Base-by-base conservation (phyloP, 1,140 invertebrate genomes). In the Epicauta chinensis region DNA sequence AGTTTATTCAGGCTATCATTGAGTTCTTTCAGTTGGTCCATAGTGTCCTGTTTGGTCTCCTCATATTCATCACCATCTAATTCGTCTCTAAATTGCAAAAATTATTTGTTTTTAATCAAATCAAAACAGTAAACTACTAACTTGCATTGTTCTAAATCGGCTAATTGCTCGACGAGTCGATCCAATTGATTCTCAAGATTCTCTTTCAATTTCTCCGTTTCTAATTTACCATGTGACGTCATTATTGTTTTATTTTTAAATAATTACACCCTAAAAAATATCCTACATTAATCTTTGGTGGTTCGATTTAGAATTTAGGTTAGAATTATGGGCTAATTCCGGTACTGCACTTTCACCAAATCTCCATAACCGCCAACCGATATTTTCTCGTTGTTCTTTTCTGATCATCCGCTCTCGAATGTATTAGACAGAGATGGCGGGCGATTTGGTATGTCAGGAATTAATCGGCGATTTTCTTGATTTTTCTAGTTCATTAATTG, bases 11-110 rank as follows among this genome's bases (percentile, higher is more conserved):
- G 67, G 40, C 81, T 84, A 30, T 78, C 74, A 63, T 84, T 83
- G 53, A 90, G 81, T 69, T 89, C 86, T 62, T 80, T 78, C 13
- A 90, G 66, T 63, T 89, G 86, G 53, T 89, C 85, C 58, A 86
- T 71, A 0, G 86, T 89, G 53, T 88, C 85, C 57, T 78, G 70
- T 68, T 82, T 84, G 12, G 79, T 80, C 68, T 87, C 84, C 55
- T 82, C 76, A 72, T 88, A 90, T 67, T 86, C 85, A 34, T 76
- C 74, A 9, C 64, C 58, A 9, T 83, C 80, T 31, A 90, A 58
- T 15, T 84, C 81, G 63, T 77, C 75, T 65, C 86, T 86, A 60
- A 41, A 65, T 61, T 34, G 30, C 16, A 44, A 31, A 13, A 23
- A 37, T 32, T 31, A 41, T 17, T 39, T n/a, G 7, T 11, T 7